Base-by-base conservation (phyloP, 1,140 invertebrate species). In the Brachionus angularis region DNA sequence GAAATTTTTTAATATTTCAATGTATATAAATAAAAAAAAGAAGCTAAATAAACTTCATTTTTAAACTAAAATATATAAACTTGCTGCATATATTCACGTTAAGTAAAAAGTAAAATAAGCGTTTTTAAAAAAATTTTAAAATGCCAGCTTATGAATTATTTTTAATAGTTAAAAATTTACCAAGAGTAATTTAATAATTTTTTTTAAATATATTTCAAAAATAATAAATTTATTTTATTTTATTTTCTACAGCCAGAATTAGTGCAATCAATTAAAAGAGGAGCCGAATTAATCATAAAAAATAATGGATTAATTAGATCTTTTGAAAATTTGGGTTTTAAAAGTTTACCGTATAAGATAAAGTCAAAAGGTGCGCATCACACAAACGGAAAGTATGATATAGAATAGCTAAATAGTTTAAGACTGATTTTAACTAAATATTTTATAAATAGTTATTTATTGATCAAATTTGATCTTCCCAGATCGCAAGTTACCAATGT, bases 381-480 rank as follows among this genome's bases (percentile, higher is more conserved):
- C 21, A 52, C 67, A 31, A 27, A 39, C 4, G 67, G 67, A 71
- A 50, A 70, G 64, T 70, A 70, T 5, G 46, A 93, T 76, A 42
- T 21, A 42, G 1, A n/a, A n/a, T n/a, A n/a, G n/a, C n/a, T n/a
- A n/a, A n/a, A n/a, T n/a, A n/a, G n/a, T n/a, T n/a, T n/a, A n/a
- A n/a, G n/a, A n/a, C n/a, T n/a, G 7, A 25, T 8, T 16, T 47
- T 5, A 44, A 23, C n/a, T 46, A 64, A n/a, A 39, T 23, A 23
- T 46, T 42, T 25, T 36, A 7, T 36, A n/a, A 0, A 64, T n/a
- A 64, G 42, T n/a, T 67, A 67, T 50, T 16, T 67, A 29, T 33
- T 67, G 29, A 36, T 67, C 5, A 67, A 67, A 27, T 67, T 67
- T 67, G 62, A 67, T 36, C 14, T 67, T 4, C 62, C 62, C 29